Evolutionary conservation across 2,113 vertebrate species (phyloP), one percentile per base, ranked within the genome.

Genomic region (Tiliqua scincoides): DNA sequence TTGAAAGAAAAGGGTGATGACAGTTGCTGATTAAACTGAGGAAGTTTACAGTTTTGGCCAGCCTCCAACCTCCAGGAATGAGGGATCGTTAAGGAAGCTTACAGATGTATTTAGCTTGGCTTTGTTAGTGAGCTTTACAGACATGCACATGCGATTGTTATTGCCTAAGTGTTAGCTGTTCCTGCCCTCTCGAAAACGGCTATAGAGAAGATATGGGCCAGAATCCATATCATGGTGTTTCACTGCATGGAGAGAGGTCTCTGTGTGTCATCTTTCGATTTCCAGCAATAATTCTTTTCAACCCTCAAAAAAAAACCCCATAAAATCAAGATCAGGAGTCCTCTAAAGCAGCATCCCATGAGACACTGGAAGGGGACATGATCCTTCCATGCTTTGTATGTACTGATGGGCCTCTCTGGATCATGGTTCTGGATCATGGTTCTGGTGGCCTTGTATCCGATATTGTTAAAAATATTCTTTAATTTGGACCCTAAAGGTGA

Each of bases 1-100:
- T 40, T 67, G 70, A 52, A 86, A 20, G 54, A 79, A 62, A 59
- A 82, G 40, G 32, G 15, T 30, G 43, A 67, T 67, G 35, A 90
- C 71, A 86, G 73, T 3, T 65, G 68, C 67, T 86, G 62, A 84
- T 86, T 17, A 81, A 92, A 91, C 72, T 0, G 57, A 93, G 18
- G 57, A 79, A 61, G 54, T 88, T 79, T 65, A 63, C 3, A 17
- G 18, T 54, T 62, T 57, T 68, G 17, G 67, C 78, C 5, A 0
- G 80, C 84, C 61, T 35, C 63, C 75, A 79, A 6, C 71, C 43
- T 37, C 35, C 57, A 80, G 0, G 27, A 20, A 6, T 4, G 18
- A 43, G 43, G 71, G 37, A 75, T 15, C 23, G 6, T 15, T 75
- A 35, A 14, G 62, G 0, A 8, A 71, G 3, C 30, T 0, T 73